Conservation (phyloP, 2,888 invertebrate species). For the Trichopoda pennipes region DNA sequence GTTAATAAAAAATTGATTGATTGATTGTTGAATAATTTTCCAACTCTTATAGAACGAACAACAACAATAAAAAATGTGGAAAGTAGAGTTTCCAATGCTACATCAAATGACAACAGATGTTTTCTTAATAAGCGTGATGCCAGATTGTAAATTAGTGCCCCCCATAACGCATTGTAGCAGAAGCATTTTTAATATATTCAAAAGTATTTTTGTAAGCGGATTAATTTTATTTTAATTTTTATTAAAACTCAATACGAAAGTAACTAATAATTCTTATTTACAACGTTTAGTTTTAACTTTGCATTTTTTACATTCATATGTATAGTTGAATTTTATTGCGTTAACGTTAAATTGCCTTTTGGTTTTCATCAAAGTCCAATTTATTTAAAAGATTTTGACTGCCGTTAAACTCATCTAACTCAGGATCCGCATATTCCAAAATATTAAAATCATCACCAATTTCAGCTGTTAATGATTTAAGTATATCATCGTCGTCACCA, state of each 20-base stretch:
- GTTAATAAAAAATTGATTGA: slow-evolving; percentile 21
- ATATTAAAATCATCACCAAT: slow-evolving; percentile 98
- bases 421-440: slow-evolving; percentile 96
- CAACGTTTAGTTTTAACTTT: too few relatives aligned
- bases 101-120: not conserved
- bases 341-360: slow-evolving; percentile 51
- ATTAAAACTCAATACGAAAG: too few relatives aligned
- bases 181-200: too few relatives aligned
- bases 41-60: slow-evolving; percentile 37
- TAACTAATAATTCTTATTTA: too few relatives aligned
- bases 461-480: slow-evolving; percentile 87
- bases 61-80: slow-evolving; percentile 51
- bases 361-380: slow-evolving; percentile 87
- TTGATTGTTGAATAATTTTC: slow-evolving; percentile 51
- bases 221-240: too few relatives aligned
- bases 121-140: not conserved
- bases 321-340: not conserved
- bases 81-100: slow-evolving; percentile 21
- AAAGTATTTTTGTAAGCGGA: too few relatives aligned
- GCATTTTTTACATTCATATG: not conserved
- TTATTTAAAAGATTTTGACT: slow-evolving; percentile 93
- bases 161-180: too few relatives aligned
- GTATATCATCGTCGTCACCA: slow-evolving; percentile 93
- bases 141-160: slow-evolving; percentile 9
- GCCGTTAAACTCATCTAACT: slow-evolving; percentile 89